phyloP scores from a whole-genome alignment of 2,113 vertebrate genomes.

The Axis porcinus region DNA sequence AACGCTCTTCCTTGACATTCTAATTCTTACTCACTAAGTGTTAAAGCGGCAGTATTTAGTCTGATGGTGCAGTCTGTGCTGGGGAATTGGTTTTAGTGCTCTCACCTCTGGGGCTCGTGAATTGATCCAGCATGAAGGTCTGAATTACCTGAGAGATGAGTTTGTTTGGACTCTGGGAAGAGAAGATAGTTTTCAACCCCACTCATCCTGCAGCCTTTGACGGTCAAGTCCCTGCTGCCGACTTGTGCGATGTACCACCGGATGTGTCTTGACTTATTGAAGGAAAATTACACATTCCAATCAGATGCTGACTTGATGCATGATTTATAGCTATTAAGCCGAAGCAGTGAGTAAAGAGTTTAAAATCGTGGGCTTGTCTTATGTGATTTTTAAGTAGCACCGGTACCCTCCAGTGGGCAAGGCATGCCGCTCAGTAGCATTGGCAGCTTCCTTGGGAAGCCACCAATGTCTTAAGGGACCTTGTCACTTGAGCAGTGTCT shows the following conservation, averaged over 20 bases:
- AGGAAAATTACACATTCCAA: conserved; percentile 28
- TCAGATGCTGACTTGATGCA: conserved; percentile 9
- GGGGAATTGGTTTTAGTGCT: conserved; percentile 26
- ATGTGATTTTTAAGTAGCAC: conserved; percentile 36
- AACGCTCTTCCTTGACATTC: conserved; percentile 27
- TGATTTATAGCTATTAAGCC: conserved; percentile 46
- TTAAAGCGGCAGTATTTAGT: conserved; percentile 46
- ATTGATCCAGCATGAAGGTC: conserved; percentile 25
- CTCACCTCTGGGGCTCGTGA: conserved; percentile 29
- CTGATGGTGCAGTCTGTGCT: conserved; percentile 30
- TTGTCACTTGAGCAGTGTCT: conserved; percentile 40
- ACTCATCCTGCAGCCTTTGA: background rate
- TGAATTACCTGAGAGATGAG: conserved; percentile 36
- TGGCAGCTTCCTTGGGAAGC: conserved; percentile 41
- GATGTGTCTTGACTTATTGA: conserved; percentile 15
- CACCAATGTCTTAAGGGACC: conserved; percentile 35
- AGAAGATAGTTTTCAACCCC: background rate
- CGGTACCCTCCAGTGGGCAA: background rate
- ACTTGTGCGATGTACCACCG: accelerated
- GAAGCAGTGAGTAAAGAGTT: conserved; percentile 32
- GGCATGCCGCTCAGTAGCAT: background rate
- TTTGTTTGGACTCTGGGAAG: conserved; percentile 45
- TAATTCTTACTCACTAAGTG: conserved; percentile 49
- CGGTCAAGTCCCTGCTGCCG: background rate
- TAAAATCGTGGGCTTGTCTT: conserved; percentile 36